A percentile compares a stretch with the other conserved stretches of the same genome.
Evolutionary conservation across 2,888 invertebrate genomes (phyloP).

Genomic region (Clistopyga incitator): DNA sequence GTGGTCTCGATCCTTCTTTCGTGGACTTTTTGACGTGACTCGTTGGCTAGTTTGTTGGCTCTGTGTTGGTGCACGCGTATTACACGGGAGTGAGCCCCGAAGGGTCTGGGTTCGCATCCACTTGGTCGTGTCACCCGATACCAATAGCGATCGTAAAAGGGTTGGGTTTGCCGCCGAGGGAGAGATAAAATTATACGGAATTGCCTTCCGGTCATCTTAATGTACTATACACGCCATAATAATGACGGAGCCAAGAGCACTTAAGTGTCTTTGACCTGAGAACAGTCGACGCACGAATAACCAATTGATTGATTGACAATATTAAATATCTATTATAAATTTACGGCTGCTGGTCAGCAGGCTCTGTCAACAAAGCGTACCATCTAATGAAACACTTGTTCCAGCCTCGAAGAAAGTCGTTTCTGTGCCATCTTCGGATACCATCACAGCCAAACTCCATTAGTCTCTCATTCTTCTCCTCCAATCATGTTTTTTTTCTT

Average conservation of each 20-base stretch:
- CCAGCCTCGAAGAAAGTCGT: constrained; percentile 1
- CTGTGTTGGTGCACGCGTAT: constrained; percentile 28
- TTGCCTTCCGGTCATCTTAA: constrained; percentile 69
- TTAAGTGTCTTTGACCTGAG: constrained; percentile 61
- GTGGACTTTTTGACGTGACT: constrained; percentile 60
- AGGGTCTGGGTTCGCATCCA: constrained; percentile 47
- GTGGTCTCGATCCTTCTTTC: constrained; percentile 30
- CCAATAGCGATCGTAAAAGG: constrained; percentile 67
- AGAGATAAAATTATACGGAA: constrained; percentile 65
- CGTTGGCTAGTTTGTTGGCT: constrained; percentile 57
- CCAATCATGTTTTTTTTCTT: neutral
- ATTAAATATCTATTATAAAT: constrained; percentile 53
- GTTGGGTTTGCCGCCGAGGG: constrained; percentile 57
- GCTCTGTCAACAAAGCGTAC: constrained; percentile 36
- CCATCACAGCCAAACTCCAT: constrained; percentile 51
- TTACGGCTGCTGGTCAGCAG: constrained; percentile 19
- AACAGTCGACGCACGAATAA: constrained; percentile 33
- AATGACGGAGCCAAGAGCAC: constrained; percentile 53
- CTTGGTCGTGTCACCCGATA: constrained; percentile 66
- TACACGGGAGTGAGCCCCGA: constrained; percentile 31
- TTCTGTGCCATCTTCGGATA: constrained; percentile 34
- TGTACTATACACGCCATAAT: constrained; percentile 57
- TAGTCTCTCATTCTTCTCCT: constrained; percentile 47
- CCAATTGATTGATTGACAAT: constrained; percentile 62
- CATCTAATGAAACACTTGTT: constrained; percentile 46